Conservation (phyloP, 2,113 vertebrate genomes). For the Pitta sordida region DNA sequence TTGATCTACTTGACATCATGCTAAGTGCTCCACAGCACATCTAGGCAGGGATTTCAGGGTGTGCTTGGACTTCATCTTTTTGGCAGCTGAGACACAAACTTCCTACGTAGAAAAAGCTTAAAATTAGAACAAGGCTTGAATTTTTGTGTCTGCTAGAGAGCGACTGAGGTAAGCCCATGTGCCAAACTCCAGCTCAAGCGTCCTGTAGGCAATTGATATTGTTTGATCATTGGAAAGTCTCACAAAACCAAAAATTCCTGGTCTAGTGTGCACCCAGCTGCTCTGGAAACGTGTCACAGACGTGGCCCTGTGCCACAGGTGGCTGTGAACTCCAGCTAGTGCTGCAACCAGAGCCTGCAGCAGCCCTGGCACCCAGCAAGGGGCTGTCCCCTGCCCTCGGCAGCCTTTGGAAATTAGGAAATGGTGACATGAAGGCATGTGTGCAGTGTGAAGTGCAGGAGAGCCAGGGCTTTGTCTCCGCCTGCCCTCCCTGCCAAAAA, state of each 20-base stretch:
- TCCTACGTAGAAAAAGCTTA: conserved; percentile 53
- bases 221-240: neutral
- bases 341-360: neutral
- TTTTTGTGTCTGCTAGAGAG: conserved; percentile 18
- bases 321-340: neutral
- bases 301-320: fast-evolving
- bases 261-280: neutral
- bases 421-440: neutral
- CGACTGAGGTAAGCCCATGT: neutral
- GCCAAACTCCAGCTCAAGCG: neutral
- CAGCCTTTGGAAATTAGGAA: neutral
- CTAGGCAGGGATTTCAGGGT: conserved; percentile 55
- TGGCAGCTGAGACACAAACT: conserved; percentile 34
- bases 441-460: neutral
- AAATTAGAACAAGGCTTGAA: conserved; percentile 46
- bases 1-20: neutral
- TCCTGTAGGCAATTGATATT: neutral
- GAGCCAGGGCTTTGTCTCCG: neutral
- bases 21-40: conserved; percentile 51
- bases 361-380: neutral
- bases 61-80: conserved; percentile 38
- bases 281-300: neutral
- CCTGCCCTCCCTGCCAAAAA: neutral
- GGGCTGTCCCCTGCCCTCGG: neutral
- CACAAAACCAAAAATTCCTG: neutral